Conservation (phyloP, 2,113 vertebrate genomes). For the Cardinalis cardinalis region DNA sequence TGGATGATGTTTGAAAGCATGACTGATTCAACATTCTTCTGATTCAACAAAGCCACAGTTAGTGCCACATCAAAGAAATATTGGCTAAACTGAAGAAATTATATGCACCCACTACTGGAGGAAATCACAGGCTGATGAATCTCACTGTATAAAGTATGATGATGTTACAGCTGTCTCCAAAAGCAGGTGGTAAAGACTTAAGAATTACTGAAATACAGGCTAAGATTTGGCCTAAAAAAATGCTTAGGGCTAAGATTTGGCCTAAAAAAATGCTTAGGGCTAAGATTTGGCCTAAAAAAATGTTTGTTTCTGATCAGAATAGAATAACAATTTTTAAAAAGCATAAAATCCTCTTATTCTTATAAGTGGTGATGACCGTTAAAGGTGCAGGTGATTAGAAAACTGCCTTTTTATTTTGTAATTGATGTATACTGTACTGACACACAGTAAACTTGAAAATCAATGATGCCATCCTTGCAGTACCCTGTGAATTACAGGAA, state of each 20-base stretch:
- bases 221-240: background rate
- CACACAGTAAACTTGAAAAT: background rate
- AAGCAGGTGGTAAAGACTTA: background rate
- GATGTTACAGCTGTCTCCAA: background rate
- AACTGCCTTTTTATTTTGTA: background rate
- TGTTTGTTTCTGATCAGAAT: background rate
- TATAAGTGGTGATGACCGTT: background rate
- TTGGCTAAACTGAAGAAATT: background rate
- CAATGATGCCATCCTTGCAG: background rate
- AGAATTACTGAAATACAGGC: background rate
- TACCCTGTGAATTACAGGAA: background rate
- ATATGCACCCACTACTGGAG: background rate
- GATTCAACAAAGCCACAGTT: background rate
- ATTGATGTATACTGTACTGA: background rate
- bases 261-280: background rate
- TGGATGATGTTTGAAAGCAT: background rate
- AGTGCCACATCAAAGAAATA: background rate
- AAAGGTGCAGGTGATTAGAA: background rate
- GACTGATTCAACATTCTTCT: no score
- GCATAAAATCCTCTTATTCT: background rate
- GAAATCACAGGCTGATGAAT: background rate
- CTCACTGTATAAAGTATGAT: background rate
- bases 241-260: background rate
- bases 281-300: background rate
- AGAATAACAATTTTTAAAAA: background rate